phyloP scores from a whole-genome alignment of 2,113 vertebrate genomes.

The pig (Sus scrofa) region T2T-Sscrofa CM000816.6:41489501-41490000 shows the following conservation, averaged over 20 bases:
- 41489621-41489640: background rate
- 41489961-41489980: slow-evolving; percentile 58
- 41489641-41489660: background rate
- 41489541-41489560: background rate
- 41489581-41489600: background rate
- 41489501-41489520: background rate
- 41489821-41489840: background rate
- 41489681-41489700: slow-evolving; percentile 21
- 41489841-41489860: background rate
- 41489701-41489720: slow-evolving; percentile 20
- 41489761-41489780: background rate
- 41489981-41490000: background rate
- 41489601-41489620: background rate
- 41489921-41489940: background rate
- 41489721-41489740: background rate
- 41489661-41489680: background rate
- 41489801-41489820: background rate
- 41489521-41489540: background rate
- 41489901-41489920: no score
- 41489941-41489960: background rate
- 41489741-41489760: background rate
- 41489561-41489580: background rate
- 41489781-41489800: slow-evolving; percentile 4
- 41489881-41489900: background rate
- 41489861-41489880: slow-evolving; percentile 38